Evolutionary conservation across 1,140 invertebrate genomes (phyloP), one percentile per base, ranked within the genome.

Genomic region (Drosophila grimshawi): DNA sequence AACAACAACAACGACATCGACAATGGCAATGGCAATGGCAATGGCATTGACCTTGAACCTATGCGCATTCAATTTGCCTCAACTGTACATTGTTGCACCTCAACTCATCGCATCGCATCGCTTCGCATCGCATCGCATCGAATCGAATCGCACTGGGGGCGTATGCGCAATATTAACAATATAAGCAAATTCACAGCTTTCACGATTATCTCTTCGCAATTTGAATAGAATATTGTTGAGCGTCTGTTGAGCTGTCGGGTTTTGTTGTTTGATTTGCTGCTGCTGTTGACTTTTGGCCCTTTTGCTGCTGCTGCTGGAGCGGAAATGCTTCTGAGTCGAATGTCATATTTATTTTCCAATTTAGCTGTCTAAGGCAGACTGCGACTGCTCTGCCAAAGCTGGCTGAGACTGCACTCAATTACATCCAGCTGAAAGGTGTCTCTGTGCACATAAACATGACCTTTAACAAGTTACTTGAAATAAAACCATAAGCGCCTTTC

Each of bases 21-120:
- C 19, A 19, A 19, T 19, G 19, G 19, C 19, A 19, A 19, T 19
- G 19, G 19, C 75, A 68, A 76, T 77, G 10, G 3, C 75, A 65
- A 76, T 77, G 76, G 62, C 80, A 67, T 49, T 76, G 66, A 85
- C 81, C 81, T 85, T 83, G 76, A 85, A 80, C 81, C 69, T 80
- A 61, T 61, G 59, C 52, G 56, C 62, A 45, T 73, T 69, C 33
- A 32, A 43, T 70, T 60, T 64, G 57, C 74, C n/a, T 46, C 27
- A 19, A 45, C 51, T 53, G 46, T 43, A 43, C 10, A 43, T 43
- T 43, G n/a, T 48, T 10, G 2, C 6, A 11, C 10, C 30, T 10
- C 30, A 19, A 19, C 19, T 19, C 19, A 19, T 19, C 19, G 19
- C 19, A 19, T 19, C 19, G 19, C 19, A 19, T 19, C 19, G 19